Percentiles rank a stretch among this genome's conserved stretches.
Evolutionary conservation across 2,797 vertebrate species (phyloP).

Genomic region (Lepilemur septentrionalis): DNA sequence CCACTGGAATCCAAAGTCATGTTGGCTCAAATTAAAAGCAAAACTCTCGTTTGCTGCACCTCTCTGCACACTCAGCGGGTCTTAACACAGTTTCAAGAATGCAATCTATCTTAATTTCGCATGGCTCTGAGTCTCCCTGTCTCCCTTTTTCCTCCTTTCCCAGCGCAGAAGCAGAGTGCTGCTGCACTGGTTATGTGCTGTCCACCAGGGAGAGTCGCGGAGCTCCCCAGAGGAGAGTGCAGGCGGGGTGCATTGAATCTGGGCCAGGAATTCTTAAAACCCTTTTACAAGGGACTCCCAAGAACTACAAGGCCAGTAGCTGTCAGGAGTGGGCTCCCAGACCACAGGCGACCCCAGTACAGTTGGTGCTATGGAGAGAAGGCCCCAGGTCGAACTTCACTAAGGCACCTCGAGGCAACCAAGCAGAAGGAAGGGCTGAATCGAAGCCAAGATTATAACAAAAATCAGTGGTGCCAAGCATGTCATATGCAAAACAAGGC

Average conservation of each 20-base stretch:
- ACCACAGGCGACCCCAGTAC: neutral
- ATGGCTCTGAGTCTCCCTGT: neutral
- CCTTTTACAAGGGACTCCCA: neutral
- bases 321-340: neutral
- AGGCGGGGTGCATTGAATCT: neutral
- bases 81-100: slow-evolving; percentile 41
- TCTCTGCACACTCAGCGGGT: slow-evolving; percentile 43
- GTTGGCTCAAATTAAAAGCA: slow-evolving; percentile 66
- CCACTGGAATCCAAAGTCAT: slow-evolving; percentile 33
- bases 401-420: neutral
- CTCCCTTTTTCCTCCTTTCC: neutral
- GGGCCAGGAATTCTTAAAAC: neutral
- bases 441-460: neutral
- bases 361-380: neutral
- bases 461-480: neutral
- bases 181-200: neutral
- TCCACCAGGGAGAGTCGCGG: neutral
- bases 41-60: slow-evolving; percentile 25
- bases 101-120: slow-evolving; percentile 58
- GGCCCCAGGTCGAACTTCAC: neutral
- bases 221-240: neutral
- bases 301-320: neutral
- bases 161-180: neutral
- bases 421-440: neutral
- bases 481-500: neutral